Percentiles rank a stretch among this genome's conserved stretches.
phyloP scores from a whole-genome alignment of 2,797 vertebrate species.

The Ara ararauna region DNA sequence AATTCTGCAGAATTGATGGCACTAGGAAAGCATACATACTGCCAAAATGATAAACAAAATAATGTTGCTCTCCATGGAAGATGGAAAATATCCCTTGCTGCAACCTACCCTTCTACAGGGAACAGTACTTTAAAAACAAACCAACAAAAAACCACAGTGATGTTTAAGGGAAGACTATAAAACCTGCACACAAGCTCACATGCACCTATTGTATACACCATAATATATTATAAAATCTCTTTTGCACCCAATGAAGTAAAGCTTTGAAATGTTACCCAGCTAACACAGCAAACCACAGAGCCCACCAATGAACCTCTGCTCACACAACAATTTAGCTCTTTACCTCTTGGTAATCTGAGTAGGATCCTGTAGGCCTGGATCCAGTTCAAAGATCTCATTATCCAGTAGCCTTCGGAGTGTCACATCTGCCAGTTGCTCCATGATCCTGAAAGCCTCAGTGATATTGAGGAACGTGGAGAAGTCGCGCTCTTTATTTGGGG shows the following conservation, averaged over 20 bases:
- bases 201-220: not conserved
- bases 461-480: slow-evolving; percentile 97
- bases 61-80: not conserved
- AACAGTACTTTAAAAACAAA: not conserved
- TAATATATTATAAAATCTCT: not conserved
- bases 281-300: not conserved
- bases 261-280: not conserved
- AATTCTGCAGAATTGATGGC: not conserved
- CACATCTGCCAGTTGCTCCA: slow-evolving; percentile 94
- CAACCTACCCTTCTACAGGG: not conserved
- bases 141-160: rapidly evolving
- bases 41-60: not conserved
- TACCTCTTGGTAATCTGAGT: slow-evolving; percentile 93
- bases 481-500: slow-evolving; percentile 86
- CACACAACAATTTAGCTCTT: not conserved
- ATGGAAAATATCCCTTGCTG: not conserved
- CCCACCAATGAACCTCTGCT: not conserved
- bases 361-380: slow-evolving; percentile 89
- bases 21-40: not conserved
- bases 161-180: not conserved
- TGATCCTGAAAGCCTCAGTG: slow-evolving; percentile 87
- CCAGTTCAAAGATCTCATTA: slow-evolving; percentile 91
- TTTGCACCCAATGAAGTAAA: not conserved
- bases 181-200: not conserved
- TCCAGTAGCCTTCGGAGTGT: slow-evolving; percentile 92